These are phyloP conservation scores for Acanthisitta chloris DNA, from an alignment of 2,113 vertebrate species.

Conservation along the genomic window DNA sequence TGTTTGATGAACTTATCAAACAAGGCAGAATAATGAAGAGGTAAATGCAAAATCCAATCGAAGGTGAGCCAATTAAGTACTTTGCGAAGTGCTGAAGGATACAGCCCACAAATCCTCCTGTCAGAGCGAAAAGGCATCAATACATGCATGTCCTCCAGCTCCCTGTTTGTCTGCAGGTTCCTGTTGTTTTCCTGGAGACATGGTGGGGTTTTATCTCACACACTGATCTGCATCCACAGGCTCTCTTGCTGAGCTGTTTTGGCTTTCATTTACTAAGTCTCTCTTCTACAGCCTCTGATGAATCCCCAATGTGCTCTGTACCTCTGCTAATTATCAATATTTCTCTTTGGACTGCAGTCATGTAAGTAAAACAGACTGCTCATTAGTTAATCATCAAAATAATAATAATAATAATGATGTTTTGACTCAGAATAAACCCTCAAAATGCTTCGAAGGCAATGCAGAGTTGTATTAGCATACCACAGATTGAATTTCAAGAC, in stretches of 20 bases:
- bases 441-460: not conserved
- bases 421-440: not conserved
- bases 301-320: not conserved
- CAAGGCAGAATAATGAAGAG: slow-evolving; percentile 64
- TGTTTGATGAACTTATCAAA: slow-evolving; percentile 71
- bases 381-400: slow-evolving; percentile 39
- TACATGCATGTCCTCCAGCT: not conserved
- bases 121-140: not conserved
- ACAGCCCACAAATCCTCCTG: slow-evolving; percentile 27
- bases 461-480: not conserved
- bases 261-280: not conserved
- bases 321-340: slow-evolving; percentile 41
- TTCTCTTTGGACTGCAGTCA: slow-evolving; percentile 12
- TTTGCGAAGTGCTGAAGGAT: slow-evolving; percentile 21
- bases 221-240: not conserved
- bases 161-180: not conserved
- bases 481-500: not conserved
- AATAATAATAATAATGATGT: not conserved
- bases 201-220: not conserved
- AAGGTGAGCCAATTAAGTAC: slow-evolving; percentile 63
- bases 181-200: not conserved
- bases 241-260: not conserved
- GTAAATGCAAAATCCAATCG: slow-evolving; percentile 38
- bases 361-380: slow-evolving; percentile 7
- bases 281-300: not conserved